Percentiles rank a stretch among this genome's conserved stretches.
These are phyloP conservation scores for Oreochromis mossambicus DNA, from an alignment of 2,797 vertebrate species.

Conservation along the genomic window DNA sequence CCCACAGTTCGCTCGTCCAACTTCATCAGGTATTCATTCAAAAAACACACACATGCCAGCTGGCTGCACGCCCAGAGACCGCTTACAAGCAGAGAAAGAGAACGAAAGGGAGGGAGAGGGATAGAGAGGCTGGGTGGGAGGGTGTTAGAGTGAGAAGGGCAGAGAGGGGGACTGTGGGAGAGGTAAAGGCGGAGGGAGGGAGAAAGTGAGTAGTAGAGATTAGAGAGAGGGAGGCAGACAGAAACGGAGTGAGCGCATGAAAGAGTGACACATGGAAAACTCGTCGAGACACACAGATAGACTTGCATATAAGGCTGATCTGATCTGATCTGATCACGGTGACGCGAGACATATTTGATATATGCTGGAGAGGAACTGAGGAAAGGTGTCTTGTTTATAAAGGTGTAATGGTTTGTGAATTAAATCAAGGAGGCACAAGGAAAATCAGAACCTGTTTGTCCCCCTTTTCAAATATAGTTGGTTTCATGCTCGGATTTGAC, in stretches of 20 bases:
- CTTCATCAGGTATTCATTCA: slow-evolving; percentile 93
- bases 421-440: neutral
- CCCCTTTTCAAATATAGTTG: neutral
- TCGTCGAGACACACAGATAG: slow-evolving; percentile 6
- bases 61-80: slow-evolving; percentile 75
- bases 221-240: slow-evolving; percentile 5
- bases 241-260: slow-evolving; percentile 21
- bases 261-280: slow-evolving; percentile 38
- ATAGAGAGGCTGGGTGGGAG: slow-evolving; percentile 23
- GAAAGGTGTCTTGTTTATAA: neutral
- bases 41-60: slow-evolving; percentile 75
- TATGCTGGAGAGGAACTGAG: neutral
- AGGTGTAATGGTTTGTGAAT: neutral
- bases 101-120: slow-evolving; percentile 9
- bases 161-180: slow-evolving; percentile 46
- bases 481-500: neutral
- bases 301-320: neutral
- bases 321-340: neutral
- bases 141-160: slow-evolving; percentile 63
- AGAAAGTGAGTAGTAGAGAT: slow-evolving; percentile 39
- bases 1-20: slow-evolving; percentile 75
- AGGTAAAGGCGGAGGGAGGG: slow-evolving; percentile 32
- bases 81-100: slow-evolving; percentile 66
- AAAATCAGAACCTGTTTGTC: neutral
- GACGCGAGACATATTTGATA: neutral